Conservation (phyloP, 2,888 invertebrate species). For the Rhagophthalmus giganteus region DNA sequence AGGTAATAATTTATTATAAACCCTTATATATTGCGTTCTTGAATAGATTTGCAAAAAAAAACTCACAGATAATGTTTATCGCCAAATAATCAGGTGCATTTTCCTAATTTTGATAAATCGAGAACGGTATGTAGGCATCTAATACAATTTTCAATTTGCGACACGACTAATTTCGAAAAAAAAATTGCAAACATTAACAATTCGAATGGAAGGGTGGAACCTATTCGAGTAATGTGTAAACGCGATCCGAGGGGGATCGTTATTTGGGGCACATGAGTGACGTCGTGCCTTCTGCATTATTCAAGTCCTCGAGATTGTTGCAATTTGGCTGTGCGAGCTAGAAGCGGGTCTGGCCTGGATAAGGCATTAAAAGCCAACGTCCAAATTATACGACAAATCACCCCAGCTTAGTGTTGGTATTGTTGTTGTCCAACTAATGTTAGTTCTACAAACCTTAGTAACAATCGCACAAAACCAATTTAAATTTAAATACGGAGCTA, state of each 20-base stretch:
- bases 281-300: conserved; percentile 26
- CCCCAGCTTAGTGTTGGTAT: conserved; percentile 32
- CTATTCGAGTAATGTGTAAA: conserved; percentile 20
- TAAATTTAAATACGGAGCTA: conserved; percentile 7
- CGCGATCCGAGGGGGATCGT: conserved; percentile 19
- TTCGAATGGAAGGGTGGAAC: too few species aligned
- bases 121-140: too few species aligned
- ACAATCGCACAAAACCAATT: conserved; percentile 15
- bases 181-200: too few species aligned
- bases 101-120: too few species aligned
- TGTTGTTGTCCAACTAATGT: conserved; percentile 21
- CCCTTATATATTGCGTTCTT: too few species aligned
- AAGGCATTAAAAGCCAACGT: conserved; percentile 29
- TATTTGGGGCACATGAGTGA: conserved; percentile 21
- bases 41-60: too few species aligned
- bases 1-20: too few species aligned
- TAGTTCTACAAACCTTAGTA: conserved; percentile 3
- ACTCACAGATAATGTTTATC: too few species aligned
- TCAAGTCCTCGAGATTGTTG: conserved; percentile 27
- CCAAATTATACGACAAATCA: conserved; percentile 40
- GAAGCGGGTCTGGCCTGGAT: conserved; percentile 11
- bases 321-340: conserved; percentile 21
- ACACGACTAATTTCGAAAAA: too few species aligned
- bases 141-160: too few species aligned
- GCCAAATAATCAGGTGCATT: too few species aligned